phyloP scores from a whole-genome alignment of 2,888 invertebrate genomes.

The Hyposoter didymator region DNA sequence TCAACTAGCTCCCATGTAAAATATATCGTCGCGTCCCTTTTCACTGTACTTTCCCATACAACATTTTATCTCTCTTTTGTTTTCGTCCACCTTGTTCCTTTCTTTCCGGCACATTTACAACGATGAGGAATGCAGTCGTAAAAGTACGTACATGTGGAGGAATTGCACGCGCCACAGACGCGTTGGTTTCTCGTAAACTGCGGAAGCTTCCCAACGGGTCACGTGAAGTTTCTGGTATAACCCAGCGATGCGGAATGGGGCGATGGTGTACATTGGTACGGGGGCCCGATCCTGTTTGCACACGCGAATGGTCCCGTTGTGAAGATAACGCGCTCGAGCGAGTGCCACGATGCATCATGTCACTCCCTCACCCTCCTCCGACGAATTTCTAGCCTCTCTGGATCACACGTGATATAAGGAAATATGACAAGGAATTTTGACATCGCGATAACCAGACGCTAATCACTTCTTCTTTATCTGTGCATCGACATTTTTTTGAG shows the following conservation, averaged over 20 bases:
- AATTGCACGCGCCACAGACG: slow-evolving; percentile 42
- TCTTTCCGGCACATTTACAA: slow-evolving; percentile 16
- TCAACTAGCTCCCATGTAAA: slow-evolving; percentile 2
- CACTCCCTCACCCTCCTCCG: slow-evolving; percentile 22
- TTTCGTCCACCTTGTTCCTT: not conserved
- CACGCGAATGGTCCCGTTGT: slow-evolving; percentile 56
- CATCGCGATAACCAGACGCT: not conserved
- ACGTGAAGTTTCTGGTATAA: slow-evolving; percentile 61
- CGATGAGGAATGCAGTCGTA: slow-evolving; percentile 45
- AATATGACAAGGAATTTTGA: not conserved
- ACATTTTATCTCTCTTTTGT: slow-evolving; percentile 1
- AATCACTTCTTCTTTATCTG: not conserved
- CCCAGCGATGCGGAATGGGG: slow-evolving; percentile 53
- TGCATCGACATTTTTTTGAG: not conserved
- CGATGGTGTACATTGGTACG: slow-evolving; percentile 59
- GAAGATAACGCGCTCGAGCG: slow-evolving; percentile 62
- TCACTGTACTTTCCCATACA: not conserved
- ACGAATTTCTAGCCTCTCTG: slow-evolving; percentile 26
- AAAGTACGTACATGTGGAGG: slow-evolving; percentile 25
- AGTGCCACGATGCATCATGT: slow-evolving; percentile 47
- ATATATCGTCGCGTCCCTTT: slow-evolving; percentile 29
- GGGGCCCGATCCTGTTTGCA: slow-evolving; percentile 50
- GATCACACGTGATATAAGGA: slow-evolving; percentile 10
- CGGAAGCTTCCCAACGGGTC: slow-evolving; percentile 55
- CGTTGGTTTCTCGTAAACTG: slow-evolving; percentile 62